phyloP scores from a whole-genome alignment of 2,888 invertebrate species.

The Helobdella robusta region DNA sequence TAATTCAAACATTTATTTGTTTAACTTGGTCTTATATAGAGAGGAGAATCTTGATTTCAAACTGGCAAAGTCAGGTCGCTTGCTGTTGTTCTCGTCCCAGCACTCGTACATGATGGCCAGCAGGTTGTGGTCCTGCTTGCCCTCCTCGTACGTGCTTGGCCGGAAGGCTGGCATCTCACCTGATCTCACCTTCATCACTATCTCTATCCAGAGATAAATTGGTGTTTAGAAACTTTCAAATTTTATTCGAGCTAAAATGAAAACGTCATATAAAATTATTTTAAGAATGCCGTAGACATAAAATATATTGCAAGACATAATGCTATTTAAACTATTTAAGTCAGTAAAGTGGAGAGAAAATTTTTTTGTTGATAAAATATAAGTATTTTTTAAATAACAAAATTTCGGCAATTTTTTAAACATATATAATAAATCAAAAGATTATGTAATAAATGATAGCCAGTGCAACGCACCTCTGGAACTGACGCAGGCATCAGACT shows the following conservation, averaged over 20 bases:
- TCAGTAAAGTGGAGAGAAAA: too few relatives aligned
- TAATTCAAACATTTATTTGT: too few relatives aligned
- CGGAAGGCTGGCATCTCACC: constrained; percentile 24
- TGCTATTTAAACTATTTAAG: too few relatives aligned
- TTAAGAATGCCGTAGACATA: too few relatives aligned
- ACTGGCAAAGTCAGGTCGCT: constrained; percentile 67
- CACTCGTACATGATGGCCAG: constrained; percentile 65
- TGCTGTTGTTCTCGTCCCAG: constrained; percentile 81
- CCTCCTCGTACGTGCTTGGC: constrained; percentile 6
- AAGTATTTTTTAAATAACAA: constrained; percentile 1
- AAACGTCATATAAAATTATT: too few relatives aligned
- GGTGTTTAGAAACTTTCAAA: too few relatives aligned
- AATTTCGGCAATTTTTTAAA: constrained; percentile 1
- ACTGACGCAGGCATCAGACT: not conserved
- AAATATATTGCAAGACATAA: too few relatives aligned
- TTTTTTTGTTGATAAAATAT: not conserved
- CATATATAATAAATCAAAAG: not conserved
- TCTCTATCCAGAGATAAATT: constrained; percentile 12
- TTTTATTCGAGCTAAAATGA: too few relatives aligned
- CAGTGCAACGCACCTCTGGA: constrained; percentile 6
- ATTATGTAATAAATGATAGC: too few relatives aligned
- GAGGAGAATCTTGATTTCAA: constrained; percentile 27
- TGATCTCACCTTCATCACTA: constrained; percentile 20
- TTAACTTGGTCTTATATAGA: constrained; percentile 49
- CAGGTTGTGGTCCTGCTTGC: constrained; percentile 5